Evolutionary conservation across 1,140 invertebrate species (phyloP), one percentile per base, ranked within the genome.

Genomic region (Drosophila pseudoobscura): DNA sequence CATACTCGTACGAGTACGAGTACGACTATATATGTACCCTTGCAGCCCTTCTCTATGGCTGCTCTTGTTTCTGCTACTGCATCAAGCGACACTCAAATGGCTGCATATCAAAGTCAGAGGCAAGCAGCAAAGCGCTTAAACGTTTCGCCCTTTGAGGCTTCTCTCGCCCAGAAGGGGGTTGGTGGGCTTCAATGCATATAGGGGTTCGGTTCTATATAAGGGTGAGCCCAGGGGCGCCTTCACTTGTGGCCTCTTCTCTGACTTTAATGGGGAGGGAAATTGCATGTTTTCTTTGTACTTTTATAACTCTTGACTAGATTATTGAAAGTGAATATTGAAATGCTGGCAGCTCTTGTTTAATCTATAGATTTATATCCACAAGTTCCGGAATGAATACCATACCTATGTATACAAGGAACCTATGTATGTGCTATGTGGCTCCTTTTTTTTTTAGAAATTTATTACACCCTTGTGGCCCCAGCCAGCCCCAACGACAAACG

Each of bases 61-160:
- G 41, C 26, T 22, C 50, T 55, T 35, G 51, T 43, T 56, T 52
- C 44, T 43, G 46, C 39, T 50, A 24, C 26, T 35, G 24, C 61
- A 41, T 57, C 54, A 45, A 64, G 50, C 49, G 55, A 39, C 60
- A 62, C 62, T 61, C 49, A 73, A 73, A 59, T 56, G 65, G 52
- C 45, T 60, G 53, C 47, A 54, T 74, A 75, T 78, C 58, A 74
- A 79, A 75, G 64, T 39, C 56, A 61, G 8, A 8, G 39, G 41
- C 62, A 59, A 60, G 31, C 44, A 17, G 58, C 35, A 39, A 39
- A 41, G 45, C 61, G 64, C 45, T 62, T 70, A 52, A 78, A 46
- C 63, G 60, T 58, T 68, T 56, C 60, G 54, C 39, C 58, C 70
- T 78, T 60, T 58, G 52, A 73, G 59, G 53, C 51, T 52, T 73